Evolutionary conservation across 1,140 invertebrate species (phyloP).

Genomic region (Thaumetopoea pityocampa): DNA sequence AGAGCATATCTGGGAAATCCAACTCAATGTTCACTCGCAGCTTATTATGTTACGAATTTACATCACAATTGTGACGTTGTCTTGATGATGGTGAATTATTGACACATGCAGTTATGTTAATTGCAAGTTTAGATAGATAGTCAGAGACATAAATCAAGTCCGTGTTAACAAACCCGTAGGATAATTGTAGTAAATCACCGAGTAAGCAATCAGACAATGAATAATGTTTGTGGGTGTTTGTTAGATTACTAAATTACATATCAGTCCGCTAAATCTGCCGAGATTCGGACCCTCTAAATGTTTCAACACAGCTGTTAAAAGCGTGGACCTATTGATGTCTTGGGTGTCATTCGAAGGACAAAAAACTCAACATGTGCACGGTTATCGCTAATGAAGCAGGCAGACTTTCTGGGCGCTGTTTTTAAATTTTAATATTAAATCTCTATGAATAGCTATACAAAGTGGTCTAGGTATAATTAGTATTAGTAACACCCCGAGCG

Average conservation of each 20-base stretch:
- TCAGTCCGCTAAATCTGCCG: slow-evolving; percentile 35
- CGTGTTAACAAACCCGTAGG: slow-evolving; percentile 41
- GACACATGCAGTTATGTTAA: slow-evolving; percentile 34
- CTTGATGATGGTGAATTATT: slow-evolving; percentile 57
- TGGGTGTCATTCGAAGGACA: slow-evolving; percentile 41
- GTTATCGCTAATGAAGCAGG: slow-evolving; percentile 29
- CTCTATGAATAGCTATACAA: neutral
- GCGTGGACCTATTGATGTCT: slow-evolving; percentile 49
- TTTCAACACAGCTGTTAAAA: slow-evolving; percentile 52
- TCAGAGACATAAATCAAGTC: slow-evolving; percentile 34
- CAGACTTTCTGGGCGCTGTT: too few species aligned
- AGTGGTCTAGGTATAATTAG: slow-evolving; percentile 23
- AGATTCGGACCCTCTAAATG: slow-evolving; percentile 35
- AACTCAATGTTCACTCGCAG: slow-evolving; percentile 10
- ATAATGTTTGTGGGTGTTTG: slow-evolving; percentile 47
- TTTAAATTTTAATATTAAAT: too few species aligned
- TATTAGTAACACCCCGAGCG: slow-evolving; percentile 24
- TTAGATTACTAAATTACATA: slow-evolving; percentile 48
- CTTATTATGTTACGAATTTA: slow-evolving; percentile 21
- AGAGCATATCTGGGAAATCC: slow-evolving; percentile 12
- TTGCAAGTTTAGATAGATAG: slow-evolving; percentile 33
- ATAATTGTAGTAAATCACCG: slow-evolving; percentile 52
- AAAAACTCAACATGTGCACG: slow-evolving; percentile 50
- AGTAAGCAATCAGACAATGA: slow-evolving; percentile 47
- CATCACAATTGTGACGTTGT: slow-evolving; percentile 32